Conservation (phyloP, 2,113 vertebrate genomes). For the Laticauda laticaudata region DNA sequence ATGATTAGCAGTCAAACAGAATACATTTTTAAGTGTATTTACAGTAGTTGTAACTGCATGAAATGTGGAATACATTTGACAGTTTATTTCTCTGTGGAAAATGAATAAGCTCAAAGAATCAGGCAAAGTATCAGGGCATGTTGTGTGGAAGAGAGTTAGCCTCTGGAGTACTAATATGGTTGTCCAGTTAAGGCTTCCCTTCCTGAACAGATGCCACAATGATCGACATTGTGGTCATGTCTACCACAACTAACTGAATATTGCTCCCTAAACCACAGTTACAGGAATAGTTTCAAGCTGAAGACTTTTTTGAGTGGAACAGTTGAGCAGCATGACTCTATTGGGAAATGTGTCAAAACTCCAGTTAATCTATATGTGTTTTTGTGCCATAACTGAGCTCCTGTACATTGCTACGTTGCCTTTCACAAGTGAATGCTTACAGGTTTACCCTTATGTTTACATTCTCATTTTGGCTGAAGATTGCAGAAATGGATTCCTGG, state of each 20-base stretch:
- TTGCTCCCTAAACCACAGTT: background rate
- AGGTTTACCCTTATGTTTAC: background rate
- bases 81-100: background rate
- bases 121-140: background rate
- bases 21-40: background rate
- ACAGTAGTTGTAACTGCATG: background rate
- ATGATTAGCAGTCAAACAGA: background rate
- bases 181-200: background rate
- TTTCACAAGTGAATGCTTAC: slow-evolving; percentile 3
- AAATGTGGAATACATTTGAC: background rate
- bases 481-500: background rate
- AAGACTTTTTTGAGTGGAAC: slow-evolving; percentile 4
- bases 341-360: background rate
- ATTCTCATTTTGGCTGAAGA: background rate
- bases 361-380: slow-evolving; percentile 1
- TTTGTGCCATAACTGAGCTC: slow-evolving; percentile 14
- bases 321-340: slow-evolving; percentile 35
- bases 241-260: background rate
- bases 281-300: slow-evolving; percentile 9
- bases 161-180: background rate
- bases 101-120: background rate
- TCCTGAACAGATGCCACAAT: background rate
- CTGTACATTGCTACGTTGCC: background rate
- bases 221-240: background rate
- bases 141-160: background rate